phyloP scores from a whole-genome alignment of 2,113 vertebrate genomes.

The Percopsis transmontana region DNA sequence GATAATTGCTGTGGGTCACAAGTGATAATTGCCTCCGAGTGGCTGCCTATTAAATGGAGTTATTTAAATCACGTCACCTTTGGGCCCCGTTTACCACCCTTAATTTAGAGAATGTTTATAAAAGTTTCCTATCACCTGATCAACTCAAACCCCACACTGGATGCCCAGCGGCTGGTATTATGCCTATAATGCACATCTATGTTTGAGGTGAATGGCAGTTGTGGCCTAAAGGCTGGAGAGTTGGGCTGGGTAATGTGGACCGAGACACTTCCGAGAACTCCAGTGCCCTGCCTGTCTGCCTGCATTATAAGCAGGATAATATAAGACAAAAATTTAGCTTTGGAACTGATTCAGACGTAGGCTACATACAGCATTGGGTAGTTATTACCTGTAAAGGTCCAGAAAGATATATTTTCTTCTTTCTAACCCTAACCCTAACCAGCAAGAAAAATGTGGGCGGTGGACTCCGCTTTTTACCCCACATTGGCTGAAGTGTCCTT shows the following conservation, averaged over 20 bases:
- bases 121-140: constrained; percentile 54
- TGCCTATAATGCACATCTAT: no score
- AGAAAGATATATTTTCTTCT: constrained; percentile 10
- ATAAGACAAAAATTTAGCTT: not conserved
- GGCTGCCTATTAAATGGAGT: constrained; percentile 85
- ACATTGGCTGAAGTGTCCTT: no score
- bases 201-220: no score
- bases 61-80: constrained; percentile 86
- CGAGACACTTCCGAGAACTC: not conserved
- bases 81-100: constrained; percentile 45
- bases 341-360: not conserved
- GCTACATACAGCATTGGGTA: no score
- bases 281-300: not conserved
- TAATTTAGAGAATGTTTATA: constrained; percentile 63
- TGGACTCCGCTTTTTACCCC: no score
- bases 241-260: not conserved
- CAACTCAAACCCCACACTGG: constrained; percentile 2
- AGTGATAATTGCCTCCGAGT: constrained; percentile 87
- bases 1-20: constrained; percentile 89
- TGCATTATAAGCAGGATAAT: not conserved
- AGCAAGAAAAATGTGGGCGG: no score
- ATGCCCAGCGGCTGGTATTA: no score
- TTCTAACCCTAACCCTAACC: no score
- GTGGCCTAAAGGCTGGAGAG: no score
- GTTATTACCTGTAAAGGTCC: constrained; percentile 26